Evolutionary conservation across 2,797 vertebrate species (phyloP).

Genomic region (Coregonus sp.): DNA sequence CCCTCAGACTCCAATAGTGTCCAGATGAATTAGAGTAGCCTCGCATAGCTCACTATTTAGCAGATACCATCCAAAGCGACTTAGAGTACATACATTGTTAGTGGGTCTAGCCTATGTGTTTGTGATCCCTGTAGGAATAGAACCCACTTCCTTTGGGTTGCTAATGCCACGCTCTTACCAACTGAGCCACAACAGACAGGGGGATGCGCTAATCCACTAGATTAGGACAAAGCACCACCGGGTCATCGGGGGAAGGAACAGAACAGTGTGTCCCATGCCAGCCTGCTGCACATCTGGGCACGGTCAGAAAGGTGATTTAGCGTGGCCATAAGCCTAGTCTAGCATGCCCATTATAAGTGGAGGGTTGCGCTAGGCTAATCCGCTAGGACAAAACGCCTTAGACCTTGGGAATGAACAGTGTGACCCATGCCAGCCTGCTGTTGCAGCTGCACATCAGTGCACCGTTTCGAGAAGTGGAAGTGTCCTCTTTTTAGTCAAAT

Average conservation of each 20-base stretch:
- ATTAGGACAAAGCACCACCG: too few species aligned
- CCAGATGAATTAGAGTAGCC: background rate
- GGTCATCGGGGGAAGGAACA: too few species aligned
- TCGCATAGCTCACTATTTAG: background rate
- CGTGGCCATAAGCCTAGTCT: slow-evolving; percentile 4
- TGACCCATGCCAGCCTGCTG: slow-evolving; percentile 35
- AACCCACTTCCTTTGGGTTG: background rate
- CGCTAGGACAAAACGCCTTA: background rate
- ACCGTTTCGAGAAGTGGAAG: slow-evolving; percentile 10
- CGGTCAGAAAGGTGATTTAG: background rate
- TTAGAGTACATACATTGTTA: background rate
- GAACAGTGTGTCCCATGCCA: too few species aligned
- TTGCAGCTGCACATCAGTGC: slow-evolving; percentile 26
- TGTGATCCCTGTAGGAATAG: background rate
- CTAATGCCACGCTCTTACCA: background rate
- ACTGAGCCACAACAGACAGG: too few species aligned
- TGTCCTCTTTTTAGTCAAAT: slow-evolving; percentile 23
- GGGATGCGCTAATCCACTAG: too few species aligned
- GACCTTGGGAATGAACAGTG: slow-evolving; percentile 35
- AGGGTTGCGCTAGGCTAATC: slow-evolving; percentile 39
- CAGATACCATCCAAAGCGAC: background rate
- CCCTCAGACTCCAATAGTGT: background rate
- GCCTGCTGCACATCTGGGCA: background rate
- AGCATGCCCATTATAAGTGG: slow-evolving; percentile 50
- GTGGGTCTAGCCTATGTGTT: background rate